These are phyloP conservation scores for Bostrychus sinensis DNA, from an alignment of 2,113 vertebrate species.

Conservation along the genomic window DNA sequence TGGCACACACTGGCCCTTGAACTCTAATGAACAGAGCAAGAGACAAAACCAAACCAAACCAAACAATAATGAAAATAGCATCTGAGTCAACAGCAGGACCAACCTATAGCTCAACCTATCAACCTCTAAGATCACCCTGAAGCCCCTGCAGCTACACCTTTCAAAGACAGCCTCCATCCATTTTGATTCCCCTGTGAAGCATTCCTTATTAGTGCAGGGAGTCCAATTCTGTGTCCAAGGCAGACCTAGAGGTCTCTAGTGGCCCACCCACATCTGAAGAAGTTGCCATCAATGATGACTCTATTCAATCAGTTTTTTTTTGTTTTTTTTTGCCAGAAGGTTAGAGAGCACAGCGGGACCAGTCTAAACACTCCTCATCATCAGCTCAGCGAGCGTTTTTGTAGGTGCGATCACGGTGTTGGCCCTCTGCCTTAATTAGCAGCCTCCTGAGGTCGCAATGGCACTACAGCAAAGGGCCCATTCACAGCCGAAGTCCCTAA, in stretches of 20 bases:
- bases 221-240: constrained; percentile 52
- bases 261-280: constrained; percentile 58
- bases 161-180: constrained; percentile 51
- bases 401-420: constrained; percentile 27
- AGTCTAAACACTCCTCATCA: constrained; percentile 51
- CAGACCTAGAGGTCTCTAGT: constrained; percentile 43
- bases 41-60: constrained; percentile 34
- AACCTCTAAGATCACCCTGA: constrained; percentile 27
- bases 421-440: constrained; percentile 54
- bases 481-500: constrained; percentile 24
- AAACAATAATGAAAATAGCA: constrained; percentile 53
- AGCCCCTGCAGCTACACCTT: constrained; percentile 34
- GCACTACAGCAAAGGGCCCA: constrained; percentile 34
- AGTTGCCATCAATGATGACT: constrained; percentile 48
- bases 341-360: constrained; percentile 18
- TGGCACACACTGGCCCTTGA: constrained; percentile 52
- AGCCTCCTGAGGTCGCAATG: constrained; percentile 42
- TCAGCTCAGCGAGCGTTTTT: constrained; percentile 22
- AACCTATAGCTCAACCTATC: constrained; percentile 53
- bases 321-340: constrained; percentile 22
- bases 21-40: constrained; percentile 58
- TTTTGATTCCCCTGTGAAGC: constrained; percentile 56
- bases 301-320: constrained; percentile 48
- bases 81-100: constrained; percentile 39
- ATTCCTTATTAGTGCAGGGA: constrained; percentile 54